Evolutionary conservation across 2,113 vertebrate species (phyloP), one percentile per base, ranked within the genome.

Genomic region (Gobio gobio): DNA sequence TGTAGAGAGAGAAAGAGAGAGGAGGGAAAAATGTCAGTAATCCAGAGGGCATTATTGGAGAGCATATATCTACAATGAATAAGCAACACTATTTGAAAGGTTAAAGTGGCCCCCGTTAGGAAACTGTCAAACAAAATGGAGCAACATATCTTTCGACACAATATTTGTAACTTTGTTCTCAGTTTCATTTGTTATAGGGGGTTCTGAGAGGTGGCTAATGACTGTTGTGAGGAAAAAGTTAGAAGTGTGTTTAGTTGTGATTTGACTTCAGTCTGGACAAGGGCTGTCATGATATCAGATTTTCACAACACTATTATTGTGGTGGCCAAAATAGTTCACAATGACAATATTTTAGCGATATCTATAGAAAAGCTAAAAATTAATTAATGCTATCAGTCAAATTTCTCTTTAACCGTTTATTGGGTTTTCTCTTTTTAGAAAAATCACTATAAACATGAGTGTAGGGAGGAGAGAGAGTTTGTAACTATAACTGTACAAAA

Each of bases 1-100:
- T 99, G 91, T 22, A 82, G 24, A 29, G 81, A 75, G 3, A 59
- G 45, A 74, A 18, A 85, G 10, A 66, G 63, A 70, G 33, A 4
- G 1, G 49, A 49, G 5, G 51, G 16, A 22, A 22, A 56, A 10
- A 43, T 5, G 49, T 56, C 12, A 83, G 22, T 10, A 36, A 16
- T 36, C 8, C 49, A 58, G 2, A 40, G 10, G 7, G 7, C 54
- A 4, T 56, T 36, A 33, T 20, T 20, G 24, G 2, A 78, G 2
- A 59, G 14, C 51, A 59, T 10, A n/a, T 24, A 3, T n/a, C 5
- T 40, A n/a, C 29, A 58, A 58, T 36, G 1, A 40, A 10, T 70
- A 58, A 78, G 33, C 29, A 16, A 43, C 29, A 22, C 24, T 29
- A 24, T 29, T 9, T 54, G 26, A 76, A 24, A 56, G 24, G 16